Evolutionary conservation across 1,140 invertebrate genomes (phyloP).

Genomic region (Cyrtorhinus lividipennis): DNA sequence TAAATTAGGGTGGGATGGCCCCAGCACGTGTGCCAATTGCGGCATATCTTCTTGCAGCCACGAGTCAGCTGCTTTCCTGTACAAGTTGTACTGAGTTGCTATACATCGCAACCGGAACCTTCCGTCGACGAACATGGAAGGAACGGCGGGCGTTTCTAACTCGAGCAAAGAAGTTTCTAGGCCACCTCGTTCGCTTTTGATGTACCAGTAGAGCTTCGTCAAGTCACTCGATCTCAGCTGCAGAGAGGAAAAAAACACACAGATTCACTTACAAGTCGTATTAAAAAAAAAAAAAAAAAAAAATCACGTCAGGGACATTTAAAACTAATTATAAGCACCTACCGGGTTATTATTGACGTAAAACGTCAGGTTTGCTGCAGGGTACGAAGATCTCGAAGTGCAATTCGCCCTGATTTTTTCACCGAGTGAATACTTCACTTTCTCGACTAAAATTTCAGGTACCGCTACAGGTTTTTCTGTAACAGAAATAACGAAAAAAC

Average conservation of each 20-base stretch:
- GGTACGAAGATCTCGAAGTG: slow-evolving; percentile 20
- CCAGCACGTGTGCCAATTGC: slow-evolving; percentile 32
- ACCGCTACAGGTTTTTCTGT: slow-evolving; percentile 16
- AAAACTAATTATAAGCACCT: slow-evolving; percentile 1
- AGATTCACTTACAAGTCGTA: too few relatives aligned
- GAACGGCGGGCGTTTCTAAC: slow-evolving; percentile 29
- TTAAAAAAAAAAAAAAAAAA: too few relatives aligned
- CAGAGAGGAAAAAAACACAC: too few relatives aligned
- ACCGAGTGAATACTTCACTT: slow-evolving; percentile 21
- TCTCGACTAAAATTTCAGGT: slow-evolving; percentile 20
- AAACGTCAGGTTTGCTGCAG: slow-evolving; percentile 22
- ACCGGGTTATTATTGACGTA: slow-evolving; percentile 20
- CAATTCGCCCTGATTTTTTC: slow-evolving; percentile 23
- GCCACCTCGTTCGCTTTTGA: slow-evolving; percentile 16
- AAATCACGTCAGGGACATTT: too few relatives aligned
- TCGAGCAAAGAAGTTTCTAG: slow-evolving; percentile 26
- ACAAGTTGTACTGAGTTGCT: slow-evolving; percentile 32
- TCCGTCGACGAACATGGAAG: slow-evolving; percentile 30
- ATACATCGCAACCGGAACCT: slow-evolving; percentile 32
- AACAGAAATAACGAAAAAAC: too few relatives aligned
- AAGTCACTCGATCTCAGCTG: slow-evolving; percentile 11
- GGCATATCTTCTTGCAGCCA: slow-evolving; percentile 33
- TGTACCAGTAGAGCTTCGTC: slow-evolving; percentile 10
- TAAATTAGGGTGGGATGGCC: slow-evolving; percentile 28
- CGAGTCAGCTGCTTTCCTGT: slow-evolving; percentile 29